These are phyloP conservation scores for Varanus salvator DNA, from an alignment of 2,113 vertebrate species.

Conservation along the genomic window DNA sequence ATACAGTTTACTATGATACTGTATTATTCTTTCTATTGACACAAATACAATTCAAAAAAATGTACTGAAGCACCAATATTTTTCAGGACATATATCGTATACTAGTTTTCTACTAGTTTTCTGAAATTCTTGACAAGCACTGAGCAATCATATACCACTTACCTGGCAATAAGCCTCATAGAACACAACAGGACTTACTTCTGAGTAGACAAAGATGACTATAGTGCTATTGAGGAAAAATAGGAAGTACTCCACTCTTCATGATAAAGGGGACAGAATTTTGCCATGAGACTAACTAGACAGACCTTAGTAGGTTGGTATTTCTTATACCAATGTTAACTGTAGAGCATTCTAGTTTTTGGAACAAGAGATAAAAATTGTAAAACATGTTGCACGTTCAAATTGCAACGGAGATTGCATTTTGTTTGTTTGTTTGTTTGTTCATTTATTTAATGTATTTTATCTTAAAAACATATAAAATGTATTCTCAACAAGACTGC, in stretches of 20 bases:
- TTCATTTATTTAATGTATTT: neutral
- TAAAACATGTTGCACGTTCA: neutral
- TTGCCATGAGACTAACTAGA: neutral
- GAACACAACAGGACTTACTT: too few relatives aligned
- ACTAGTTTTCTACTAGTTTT: neutral
- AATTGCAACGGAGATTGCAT: neutral
- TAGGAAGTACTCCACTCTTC: neutral
- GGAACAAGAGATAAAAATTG: neutral
- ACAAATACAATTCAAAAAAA: conserved; percentile 29
- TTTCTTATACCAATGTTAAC: neutral
- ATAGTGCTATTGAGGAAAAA: neutral
- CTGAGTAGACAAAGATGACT: neutral
- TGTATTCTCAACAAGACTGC: neutral
- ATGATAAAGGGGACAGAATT: neutral
- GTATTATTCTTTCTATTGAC: conserved; percentile 44
- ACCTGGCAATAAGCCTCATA: too few relatives aligned
- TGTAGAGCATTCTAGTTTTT: neutral
- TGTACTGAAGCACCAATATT: conserved; percentile 30
- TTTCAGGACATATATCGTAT: conserved; percentile 9
- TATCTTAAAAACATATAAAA: neutral
- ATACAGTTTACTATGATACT: neutral
- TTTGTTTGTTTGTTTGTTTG: too few relatives aligned
- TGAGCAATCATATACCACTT: too few relatives aligned
- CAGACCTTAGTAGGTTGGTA: neutral
- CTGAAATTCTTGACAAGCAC: too few relatives aligned